These are phyloP conservation scores for Synergus laeviventris DNA, from an alignment of 2,888 invertebrate genomes.

Conservation along the genomic window DNA sequence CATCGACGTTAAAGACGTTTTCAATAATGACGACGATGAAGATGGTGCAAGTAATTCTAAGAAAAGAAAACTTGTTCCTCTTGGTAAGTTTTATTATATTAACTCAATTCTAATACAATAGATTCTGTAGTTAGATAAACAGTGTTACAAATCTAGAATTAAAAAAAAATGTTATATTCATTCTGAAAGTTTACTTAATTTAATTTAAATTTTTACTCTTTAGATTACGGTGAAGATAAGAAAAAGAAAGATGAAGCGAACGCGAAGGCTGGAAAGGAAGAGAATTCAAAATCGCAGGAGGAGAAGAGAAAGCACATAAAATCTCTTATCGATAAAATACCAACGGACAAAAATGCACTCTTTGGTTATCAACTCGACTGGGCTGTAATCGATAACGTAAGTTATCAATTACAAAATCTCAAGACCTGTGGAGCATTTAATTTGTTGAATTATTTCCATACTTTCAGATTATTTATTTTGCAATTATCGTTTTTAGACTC, in stretches of 20 bases:
- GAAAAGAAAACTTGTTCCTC: constrained; percentile 87
- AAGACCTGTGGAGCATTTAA: background rate
- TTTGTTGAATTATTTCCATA: background rate
- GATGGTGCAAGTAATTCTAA: constrained; percentile 79
- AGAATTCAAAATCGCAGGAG: constrained; percentile 86
- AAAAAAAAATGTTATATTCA: background rate
- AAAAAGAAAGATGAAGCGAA: constrained; percentile 75
- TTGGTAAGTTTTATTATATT: constrained; percentile 77
- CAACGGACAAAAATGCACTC: constrained; percentile 96
- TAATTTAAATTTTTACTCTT: constrained; percentile 43
- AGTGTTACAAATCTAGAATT: background rate
- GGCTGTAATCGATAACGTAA: constrained; percentile 85
- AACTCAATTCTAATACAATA: background rate
- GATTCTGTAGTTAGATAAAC: background rate
- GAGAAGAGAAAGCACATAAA: constrained; percentile 98
- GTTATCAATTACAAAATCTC: constrained; percentile 51
- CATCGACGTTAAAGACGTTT: constrained; percentile 88
- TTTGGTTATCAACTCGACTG: constrained; percentile 97
- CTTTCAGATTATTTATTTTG: constrained; percentile 21
- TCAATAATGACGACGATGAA: constrained; percentile 89
- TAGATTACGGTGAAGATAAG: constrained; percentile 82
- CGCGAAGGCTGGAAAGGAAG: constrained; percentile 79
- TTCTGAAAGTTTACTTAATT: background rate
- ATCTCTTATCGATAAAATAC: constrained; percentile 98
- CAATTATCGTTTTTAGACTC: constrained; percentile 78